These are phyloP conservation scores for Sebastes hubbsi DNA, from an alignment of 2,797 vertebrate species.

Conservation along the genomic window DNA sequence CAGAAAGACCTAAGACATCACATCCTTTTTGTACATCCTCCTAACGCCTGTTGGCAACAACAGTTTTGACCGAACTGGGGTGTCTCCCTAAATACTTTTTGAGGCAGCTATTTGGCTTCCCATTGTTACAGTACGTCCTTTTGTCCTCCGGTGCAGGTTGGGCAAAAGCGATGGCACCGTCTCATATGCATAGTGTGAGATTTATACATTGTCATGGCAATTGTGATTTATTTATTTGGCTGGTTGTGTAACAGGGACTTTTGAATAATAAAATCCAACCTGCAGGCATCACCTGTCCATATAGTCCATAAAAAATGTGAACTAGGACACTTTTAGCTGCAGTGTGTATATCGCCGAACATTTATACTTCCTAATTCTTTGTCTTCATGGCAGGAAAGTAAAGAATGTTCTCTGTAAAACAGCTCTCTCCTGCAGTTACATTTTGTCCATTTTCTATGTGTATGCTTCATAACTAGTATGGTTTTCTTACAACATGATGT, in stretches of 20 bases:
- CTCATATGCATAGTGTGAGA: conserved; percentile 22
- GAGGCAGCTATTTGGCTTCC: conserved; percentile 14
- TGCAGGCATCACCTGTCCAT: not conserved
- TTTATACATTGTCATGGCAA: conserved; percentile 9
- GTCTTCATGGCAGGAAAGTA: not conserved
- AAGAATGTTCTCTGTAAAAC: not conserved
- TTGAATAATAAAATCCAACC: conserved; percentile 1
- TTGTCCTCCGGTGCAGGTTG: conserved; percentile 20
- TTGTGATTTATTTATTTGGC: conserved; percentile 29
- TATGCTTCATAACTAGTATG: not conserved
- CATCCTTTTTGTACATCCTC: conserved; percentile 19
- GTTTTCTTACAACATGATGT: not conserved
- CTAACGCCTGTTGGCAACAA: conserved; percentile 11
- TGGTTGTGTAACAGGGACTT: not conserved
- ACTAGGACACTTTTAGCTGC: not conserved
- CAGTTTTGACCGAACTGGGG: conserved; percentile 26
- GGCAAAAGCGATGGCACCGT: conserved; percentile 10
- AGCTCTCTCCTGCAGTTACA: not conserved
- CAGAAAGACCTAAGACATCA: not conserved
- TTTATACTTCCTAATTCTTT: not conserved
- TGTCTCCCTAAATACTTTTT: conserved; percentile 27
- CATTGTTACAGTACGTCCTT: conserved; percentile 4
- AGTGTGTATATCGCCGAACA: not conserved
- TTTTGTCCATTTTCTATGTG: not conserved
- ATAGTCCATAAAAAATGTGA: not conserved